Evolutionary conservation across 2,113 vertebrate species (phyloP).

Genomic region (Mus musculus): DNA sequence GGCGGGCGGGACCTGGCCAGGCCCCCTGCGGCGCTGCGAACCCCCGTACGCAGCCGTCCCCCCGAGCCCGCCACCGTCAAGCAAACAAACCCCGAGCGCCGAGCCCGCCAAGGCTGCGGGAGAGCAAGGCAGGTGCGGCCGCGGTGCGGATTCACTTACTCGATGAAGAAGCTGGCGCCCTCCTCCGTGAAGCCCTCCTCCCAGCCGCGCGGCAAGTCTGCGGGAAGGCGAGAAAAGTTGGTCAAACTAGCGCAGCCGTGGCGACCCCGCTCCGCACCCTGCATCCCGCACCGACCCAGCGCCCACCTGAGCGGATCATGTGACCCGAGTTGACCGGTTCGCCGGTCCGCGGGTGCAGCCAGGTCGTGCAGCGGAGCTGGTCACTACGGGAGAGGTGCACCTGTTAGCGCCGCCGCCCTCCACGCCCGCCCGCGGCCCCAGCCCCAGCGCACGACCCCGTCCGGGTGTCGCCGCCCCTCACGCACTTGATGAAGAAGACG

Average conservation of each 20-base stretch:
- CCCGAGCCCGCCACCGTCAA: slow-evolving; percentile 37
- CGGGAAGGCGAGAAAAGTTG: slow-evolving; percentile 34
- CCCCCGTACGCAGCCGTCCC: not conserved
- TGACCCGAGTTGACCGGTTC: slow-evolving; percentile 98
- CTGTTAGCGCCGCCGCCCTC: slow-evolving; percentile 81
- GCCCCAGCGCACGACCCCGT: not conserved
- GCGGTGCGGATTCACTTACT: slow-evolving; percentile 89
- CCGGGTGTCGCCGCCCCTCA: not conserved
- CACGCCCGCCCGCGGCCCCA: not conserved
- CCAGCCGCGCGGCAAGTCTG: slow-evolving; percentile 97
- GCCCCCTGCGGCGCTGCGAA: not conserved
- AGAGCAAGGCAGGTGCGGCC: not conserved
- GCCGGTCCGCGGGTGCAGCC: slow-evolving; percentile 96
- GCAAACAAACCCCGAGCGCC: slow-evolving; percentile 41
- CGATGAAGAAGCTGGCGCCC: slow-evolving; percentile 99
- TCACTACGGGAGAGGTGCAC: slow-evolving; percentile 91
- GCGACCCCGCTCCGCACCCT: not conserved
- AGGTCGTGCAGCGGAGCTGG: slow-evolving; percentile 92
- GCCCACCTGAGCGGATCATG: slow-evolving; percentile 98
- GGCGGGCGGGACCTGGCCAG: not conserved
- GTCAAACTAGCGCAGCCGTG: slow-evolving; percentile 37
- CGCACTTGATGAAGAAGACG: slow-evolving; percentile 97
- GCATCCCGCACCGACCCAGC: fast-evolving
- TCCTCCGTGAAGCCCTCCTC: slow-evolving; percentile 98
- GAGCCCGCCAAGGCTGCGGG: slow-evolving; percentile 51